A percentile compares a stretch with the other conserved stretches of the same genome.
These are phyloP conservation scores for Acleris literana DNA, from an alignment of 2,888 invertebrate genomes.

Conservation along the genomic window DNA sequence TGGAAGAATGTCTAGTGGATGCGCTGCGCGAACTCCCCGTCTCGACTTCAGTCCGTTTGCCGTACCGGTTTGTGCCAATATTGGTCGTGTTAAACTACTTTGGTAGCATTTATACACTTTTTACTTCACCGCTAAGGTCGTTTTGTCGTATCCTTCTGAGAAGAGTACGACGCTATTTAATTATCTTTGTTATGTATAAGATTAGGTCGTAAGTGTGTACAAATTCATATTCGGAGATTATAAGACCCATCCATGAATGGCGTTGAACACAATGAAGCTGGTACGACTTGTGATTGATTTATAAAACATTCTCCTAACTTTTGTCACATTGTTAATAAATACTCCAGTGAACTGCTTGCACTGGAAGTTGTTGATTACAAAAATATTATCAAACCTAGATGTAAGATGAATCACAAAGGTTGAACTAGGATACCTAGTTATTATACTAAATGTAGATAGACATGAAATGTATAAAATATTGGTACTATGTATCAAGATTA, in stretches of 20 bases:
- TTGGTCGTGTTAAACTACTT: slow-evolving; percentile 40
- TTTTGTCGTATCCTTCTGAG: slow-evolving; percentile 61
- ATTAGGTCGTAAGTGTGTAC: slow-evolving; percentile 54
- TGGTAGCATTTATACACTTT: slow-evolving; percentile 55
- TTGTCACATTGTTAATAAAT: slow-evolving; percentile 14
- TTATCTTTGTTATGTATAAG: slow-evolving; percentile 44
- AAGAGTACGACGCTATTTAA: slow-evolving; percentile 63
- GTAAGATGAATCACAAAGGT: slow-evolving; percentile 12
- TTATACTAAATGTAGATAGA: slow-evolving; percentile 41
- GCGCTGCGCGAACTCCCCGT: slow-evolving; percentile 14
- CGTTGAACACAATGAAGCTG: slow-evolving; percentile 30
- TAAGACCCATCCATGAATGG: slow-evolving; percentile 41
- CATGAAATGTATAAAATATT: slow-evolving; percentile 47
- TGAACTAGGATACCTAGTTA: slow-evolving; percentile 34
- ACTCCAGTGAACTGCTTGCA: slow-evolving; percentile 27
- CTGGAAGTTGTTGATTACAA: slow-evolving; percentile 29
- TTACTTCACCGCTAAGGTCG: slow-evolving; percentile 40
- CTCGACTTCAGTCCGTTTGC: slow-evolving; percentile 10
- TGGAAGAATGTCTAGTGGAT: slow-evolving; percentile 14
- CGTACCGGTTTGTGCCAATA: slow-evolving; percentile 39
- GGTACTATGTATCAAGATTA: slow-evolving; percentile 66
- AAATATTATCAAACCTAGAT: slow-evolving; percentile 18
- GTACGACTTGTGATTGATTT: slow-evolving; percentile 19
- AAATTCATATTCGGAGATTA: slow-evolving; percentile 46
- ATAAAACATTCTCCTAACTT: slow-evolving; percentile 19